Percentiles rank a stretch among this genome's conserved stretches.
Evolutionary conservation across 1,140 invertebrate species (phyloP).

Genomic region (Ylistrum balloti): DNA sequence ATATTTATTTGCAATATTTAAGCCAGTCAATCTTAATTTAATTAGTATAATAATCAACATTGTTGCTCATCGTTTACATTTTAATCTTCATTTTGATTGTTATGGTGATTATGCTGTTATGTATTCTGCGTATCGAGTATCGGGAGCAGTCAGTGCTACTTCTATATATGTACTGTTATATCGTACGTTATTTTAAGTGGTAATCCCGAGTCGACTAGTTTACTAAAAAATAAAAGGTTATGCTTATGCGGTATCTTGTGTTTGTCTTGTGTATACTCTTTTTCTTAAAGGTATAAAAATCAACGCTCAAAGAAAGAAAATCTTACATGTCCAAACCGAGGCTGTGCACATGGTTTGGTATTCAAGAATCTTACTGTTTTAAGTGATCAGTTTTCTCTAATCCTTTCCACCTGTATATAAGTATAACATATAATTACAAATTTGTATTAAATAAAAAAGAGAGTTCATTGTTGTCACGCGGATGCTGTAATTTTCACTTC

Average conservation of each 20-base stretch:
- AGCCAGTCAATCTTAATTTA: neutral
- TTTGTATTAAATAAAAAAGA: no score
- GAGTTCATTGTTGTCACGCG: no score
- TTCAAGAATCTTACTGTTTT: no score
- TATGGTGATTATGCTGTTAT: neutral
- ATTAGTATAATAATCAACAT: constrained; percentile 1
- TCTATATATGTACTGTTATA: neutral
- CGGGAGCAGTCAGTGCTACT: neutral
- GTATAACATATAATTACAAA: no score
- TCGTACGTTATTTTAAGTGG: neutral
- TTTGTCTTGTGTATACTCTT: neutral
- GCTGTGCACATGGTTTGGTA: no score
- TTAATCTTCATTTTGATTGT: constrained; percentile 15
- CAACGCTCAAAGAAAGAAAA: no score
- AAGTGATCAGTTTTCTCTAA: no score
- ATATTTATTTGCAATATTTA: constrained; percentile 40
- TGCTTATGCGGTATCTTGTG: neutral
- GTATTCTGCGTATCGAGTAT: no score
- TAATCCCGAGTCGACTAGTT: constrained; percentile 24
- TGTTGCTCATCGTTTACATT: neutral
- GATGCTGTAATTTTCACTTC: no score
- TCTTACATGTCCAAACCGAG: no score
- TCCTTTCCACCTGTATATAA: no score
- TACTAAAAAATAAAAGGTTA: constrained; percentile 36
- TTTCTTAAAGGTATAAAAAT: no score